Conservation (phyloP, 1,140 invertebrate genomes). For the Aphelenchoides avenae region DNA sequence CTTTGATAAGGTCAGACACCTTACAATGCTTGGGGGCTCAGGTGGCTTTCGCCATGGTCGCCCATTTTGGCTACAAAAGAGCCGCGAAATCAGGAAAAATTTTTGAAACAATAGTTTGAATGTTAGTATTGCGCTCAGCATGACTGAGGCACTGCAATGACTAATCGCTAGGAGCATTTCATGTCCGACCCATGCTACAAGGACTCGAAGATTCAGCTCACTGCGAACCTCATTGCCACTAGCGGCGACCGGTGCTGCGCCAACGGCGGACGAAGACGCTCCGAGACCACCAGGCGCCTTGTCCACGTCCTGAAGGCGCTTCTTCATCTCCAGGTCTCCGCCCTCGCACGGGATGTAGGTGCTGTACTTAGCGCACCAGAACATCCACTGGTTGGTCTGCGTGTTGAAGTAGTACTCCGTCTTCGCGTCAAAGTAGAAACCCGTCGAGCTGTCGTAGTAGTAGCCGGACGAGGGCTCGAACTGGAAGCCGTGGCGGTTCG, state of each 20-base stretch:
- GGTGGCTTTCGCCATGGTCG: neutral
- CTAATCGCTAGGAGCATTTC: no score
- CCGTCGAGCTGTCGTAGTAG: slow-evolving; percentile 87
- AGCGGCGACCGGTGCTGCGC: no score
- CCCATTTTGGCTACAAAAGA: slow-evolving; percentile 25
- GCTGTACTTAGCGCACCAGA: slow-evolving; percentile 80
- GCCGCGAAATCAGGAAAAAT: no score
- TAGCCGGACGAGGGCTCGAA: slow-evolving; percentile 92
- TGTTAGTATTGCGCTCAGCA: no score
- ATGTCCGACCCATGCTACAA: no score
- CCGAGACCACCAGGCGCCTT: neutral
- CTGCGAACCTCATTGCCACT: no score
- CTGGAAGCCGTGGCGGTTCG: slow-evolving; percentile 83
- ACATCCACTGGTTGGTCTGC: slow-evolving; percentile 81
- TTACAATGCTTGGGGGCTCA: neutral
- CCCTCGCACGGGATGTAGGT: slow-evolving; percentile 66
- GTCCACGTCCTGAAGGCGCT: slow-evolving; percentile 45
- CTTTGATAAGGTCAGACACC: no score
- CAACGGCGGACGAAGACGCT: no score
- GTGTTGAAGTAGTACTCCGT: slow-evolving; percentile 71
- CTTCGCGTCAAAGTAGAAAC: slow-evolving; percentile 74
- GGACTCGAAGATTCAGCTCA: no score
- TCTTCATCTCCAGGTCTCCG: slow-evolving; percentile 40
- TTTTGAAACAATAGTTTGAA: no score
- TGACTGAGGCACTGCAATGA: no score